Evolutionary conservation across 2,888 invertebrate species (phyloP).

Genomic region (Petrolisthes cinctipes): DNA sequence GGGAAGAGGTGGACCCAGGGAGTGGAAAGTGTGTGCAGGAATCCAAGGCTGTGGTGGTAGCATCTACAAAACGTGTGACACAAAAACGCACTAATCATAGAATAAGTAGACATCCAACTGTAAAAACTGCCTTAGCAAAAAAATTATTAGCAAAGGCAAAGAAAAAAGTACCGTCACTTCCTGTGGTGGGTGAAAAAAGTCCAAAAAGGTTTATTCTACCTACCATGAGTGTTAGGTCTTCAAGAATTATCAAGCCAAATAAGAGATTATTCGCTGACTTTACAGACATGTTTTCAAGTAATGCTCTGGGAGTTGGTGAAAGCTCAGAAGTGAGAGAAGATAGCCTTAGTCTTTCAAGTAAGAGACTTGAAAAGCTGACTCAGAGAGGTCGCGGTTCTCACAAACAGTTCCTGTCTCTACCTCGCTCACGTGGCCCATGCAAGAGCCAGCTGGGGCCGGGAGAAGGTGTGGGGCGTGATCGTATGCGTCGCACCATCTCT

Average conservation of each 20-base stretch:
- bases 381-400: constrained; percentile 43
- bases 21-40: constrained; percentile 29
- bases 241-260: constrained; percentile 62
- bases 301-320: background rate
- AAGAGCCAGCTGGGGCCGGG: constrained; percentile 14
- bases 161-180: constrained; percentile 44
- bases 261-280: constrained; percentile 62
- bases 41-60: constrained; percentile 20
- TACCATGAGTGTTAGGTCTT: constrained; percentile 59
- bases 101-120: constrained; percentile 41
- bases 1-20: background rate
- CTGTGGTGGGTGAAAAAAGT: constrained; percentile 53
- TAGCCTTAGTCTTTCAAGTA: constrained; percentile 38
- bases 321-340: constrained; percentile 29
- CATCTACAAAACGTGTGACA: constrained; percentile 22
- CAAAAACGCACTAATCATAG: constrained; percentile 39
- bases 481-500: constrained; percentile 54
- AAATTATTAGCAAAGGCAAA: constrained; percentile 54
- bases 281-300: constrained; percentile 53
- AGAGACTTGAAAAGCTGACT: constrained; percentile 49
- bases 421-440: constrained; percentile 45
- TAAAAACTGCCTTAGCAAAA: constrained; percentile 50
- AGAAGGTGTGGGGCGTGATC: constrained; percentile 47
- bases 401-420: constrained; percentile 53
- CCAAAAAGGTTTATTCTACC: constrained; percentile 61